Base-by-base conservation (phyloP, 2,113 vertebrate species). In the Corydoras sp. region DNA sequence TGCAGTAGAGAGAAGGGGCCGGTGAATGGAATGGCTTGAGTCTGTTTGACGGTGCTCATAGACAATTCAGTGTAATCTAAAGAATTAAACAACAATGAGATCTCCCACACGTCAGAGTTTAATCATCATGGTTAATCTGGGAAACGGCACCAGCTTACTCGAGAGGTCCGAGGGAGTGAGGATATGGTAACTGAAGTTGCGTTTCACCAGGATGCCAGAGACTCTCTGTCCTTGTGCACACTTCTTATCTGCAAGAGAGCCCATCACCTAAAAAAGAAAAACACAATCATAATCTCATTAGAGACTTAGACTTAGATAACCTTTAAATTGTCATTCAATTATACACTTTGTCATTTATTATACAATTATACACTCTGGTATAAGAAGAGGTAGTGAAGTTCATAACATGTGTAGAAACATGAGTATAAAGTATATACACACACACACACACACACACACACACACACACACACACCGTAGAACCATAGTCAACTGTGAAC, bases 131-230 rank as follows among this genome's bases (percentile, higher is more conserved):
- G 13, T 2, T n/a, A 56, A 7, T 4, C 54, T n/a, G 11, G 1
- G 15, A 55, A 48, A 66, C 24, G 13, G 53, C n/a, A 70, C 1
- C 9, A 14, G 60, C 95, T 93, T 77, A 98, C 96, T 94, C 58
- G 94, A 95, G 15, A 98, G 92, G 79, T 98, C 96, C 53, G 93
- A 93, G 0, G 97, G 93, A 60, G 92, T 90, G 81, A 99, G 93
- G 73, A 99, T 98, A 82, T 99, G 97, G 78, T 99, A 99, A 83
- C 93, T 99, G 83, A 99, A 99, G 88, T 99, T 96, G 68, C 94
- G 91, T 71, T 99, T 99, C 74, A 99, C 94, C 3, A 99, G 90
- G 78, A 99, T 99, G 65, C 97, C 97, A 5, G 97, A 99, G 73
- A 99, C 92, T 43, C 93, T 88, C 80, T 98, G 93, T 69, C 92